These are phyloP conservation scores for Hyaena hyaena DNA, from an alignment of 2,113 vertebrate species.

Conservation along the genomic window DNA sequence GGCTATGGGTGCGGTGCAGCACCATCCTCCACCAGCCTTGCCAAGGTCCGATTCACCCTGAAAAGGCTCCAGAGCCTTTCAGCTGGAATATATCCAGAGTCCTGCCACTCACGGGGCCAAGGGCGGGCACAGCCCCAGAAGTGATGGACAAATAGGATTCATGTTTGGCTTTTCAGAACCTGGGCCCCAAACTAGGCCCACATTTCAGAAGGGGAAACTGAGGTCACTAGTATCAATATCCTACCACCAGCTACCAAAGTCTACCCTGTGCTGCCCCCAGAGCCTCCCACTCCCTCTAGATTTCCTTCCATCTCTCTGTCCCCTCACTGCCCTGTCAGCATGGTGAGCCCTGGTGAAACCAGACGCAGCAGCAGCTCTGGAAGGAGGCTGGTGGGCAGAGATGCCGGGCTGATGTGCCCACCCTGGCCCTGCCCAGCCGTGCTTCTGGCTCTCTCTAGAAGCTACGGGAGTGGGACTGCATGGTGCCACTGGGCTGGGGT, in stretches of 20 bases:
- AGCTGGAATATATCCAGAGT: neutral
- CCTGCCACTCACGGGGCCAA: no score
- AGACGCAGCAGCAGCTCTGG: neutral
- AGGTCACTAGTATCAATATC: neutral
- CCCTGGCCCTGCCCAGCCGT: neutral
- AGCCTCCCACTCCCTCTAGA: neutral
- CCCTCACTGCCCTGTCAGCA: neutral
- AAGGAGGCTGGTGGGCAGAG: neutral
- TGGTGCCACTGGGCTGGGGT: neutral
- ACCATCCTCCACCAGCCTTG: neutral
- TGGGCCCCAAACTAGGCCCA: neutral
- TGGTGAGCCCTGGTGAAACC: neutral
- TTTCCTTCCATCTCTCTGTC: neutral
- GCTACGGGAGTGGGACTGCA: neutral
- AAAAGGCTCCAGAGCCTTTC: neutral
- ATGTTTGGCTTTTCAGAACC: neutral
- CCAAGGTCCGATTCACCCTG: neutral
- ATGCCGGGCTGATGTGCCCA: neutral
- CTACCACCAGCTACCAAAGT: neutral
- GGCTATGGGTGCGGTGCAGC: no score
- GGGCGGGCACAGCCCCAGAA: no score
- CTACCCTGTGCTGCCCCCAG: neutral
- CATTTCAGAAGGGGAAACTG: neutral
- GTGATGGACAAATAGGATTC: neutral
- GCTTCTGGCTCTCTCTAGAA: neutral